Percentiles rank a stretch among this genome's conserved stretches.
phyloP scores from a whole-genome alignment of 2,797 vertebrate genomes.

The Halcyon chelicuti region DNA sequence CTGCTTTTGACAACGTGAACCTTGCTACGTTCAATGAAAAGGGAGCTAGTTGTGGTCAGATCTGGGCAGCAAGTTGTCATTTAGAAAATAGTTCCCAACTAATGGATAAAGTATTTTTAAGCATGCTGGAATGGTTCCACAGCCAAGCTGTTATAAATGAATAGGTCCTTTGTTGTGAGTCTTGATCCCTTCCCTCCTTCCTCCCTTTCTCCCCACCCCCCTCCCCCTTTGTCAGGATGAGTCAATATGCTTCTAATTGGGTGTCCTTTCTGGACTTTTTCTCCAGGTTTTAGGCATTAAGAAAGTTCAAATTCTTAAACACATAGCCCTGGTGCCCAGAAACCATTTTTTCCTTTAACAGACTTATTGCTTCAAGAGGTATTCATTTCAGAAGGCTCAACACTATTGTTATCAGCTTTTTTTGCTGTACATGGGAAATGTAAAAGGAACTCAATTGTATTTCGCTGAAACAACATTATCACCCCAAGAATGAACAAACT shows the following conservation, averaged over 20 bases:
- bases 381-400: constrained; percentile 63
- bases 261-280: constrained; percentile 62
- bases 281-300: constrained; percentile 63
- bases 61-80: neutral
- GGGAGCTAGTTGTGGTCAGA: constrained; percentile 43
- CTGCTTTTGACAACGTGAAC: constrained; percentile 23
- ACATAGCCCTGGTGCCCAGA: constrained; percentile 15
- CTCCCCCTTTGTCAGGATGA: constrained; percentile 40
- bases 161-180: constrained; percentile 65
- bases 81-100: constrained; percentile 58
- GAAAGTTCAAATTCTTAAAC: constrained; percentile 55
- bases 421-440: constrained; percentile 35
- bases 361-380: constrained; percentile 63
- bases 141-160: constrained; percentile 68
- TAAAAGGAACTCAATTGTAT: constrained; percentile 51
- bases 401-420: constrained; percentile 44
- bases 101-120: constrained; percentile 68
- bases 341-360: constrained; percentile 48
- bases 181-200: constrained; percentile 70
- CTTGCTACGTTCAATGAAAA: neutral
- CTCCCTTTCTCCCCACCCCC: constrained; percentile 6
- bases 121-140: constrained; percentile 53
- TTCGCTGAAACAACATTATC: constrained; percentile 65
- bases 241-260: constrained; percentile 66
- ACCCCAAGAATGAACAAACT: constrained; percentile 47